Evolutionary conservation across 1,140 invertebrate genomes (phyloP).

Genomic region (Lasaia peninsularis): DNA sequence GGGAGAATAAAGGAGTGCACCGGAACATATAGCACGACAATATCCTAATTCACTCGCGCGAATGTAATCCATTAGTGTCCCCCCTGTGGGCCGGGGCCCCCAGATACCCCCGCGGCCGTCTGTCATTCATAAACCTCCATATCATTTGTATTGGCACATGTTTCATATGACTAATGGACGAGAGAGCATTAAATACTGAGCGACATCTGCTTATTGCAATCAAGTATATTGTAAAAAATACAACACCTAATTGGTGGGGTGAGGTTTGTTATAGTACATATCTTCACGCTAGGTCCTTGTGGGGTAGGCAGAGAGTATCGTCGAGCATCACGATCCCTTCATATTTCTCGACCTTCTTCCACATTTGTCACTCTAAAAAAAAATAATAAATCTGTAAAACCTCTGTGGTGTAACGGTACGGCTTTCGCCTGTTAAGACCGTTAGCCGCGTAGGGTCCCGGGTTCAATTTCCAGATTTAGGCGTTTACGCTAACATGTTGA

Average conservation of each 20-base stretch:
- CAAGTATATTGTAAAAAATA: conserved; percentile 44
- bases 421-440: too few relatives aligned
- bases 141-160: conserved; percentile 76
- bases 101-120: conserved; percentile 30
- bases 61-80: conserved; percentile 73
- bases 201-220: conserved; percentile 58
- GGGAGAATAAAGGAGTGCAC: conserved; percentile 62
- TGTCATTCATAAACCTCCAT: conserved; percentile 74
- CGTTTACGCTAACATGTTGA: too few relatives aligned
- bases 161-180: conserved; percentile 75
- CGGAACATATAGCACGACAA: conserved; percentile 71
- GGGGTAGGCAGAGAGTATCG: too few relatives aligned
- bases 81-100: conserved; percentile 24
- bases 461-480: too few relatives aligned
- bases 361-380: too few relatives aligned
- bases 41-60: conserved; percentile 75
- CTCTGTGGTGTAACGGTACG: too few relatives aligned
- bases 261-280: not conserved
- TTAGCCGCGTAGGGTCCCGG: too few relatives aligned
- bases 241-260: conserved; percentile 16
- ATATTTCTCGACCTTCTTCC: too few relatives aligned
- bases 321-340: too few relatives aligned
- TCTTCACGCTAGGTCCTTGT: too few relatives aligned
- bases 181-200: conserved; percentile 60
- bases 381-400: too few relatives aligned